A percentile compares a stretch with the other conserved stretches of the same genome.
These are phyloP conservation scores for Trematomus loennbergii DNA, from an alignment of 2,113 vertebrate genomes.

Conservation along the genomic window DNA sequence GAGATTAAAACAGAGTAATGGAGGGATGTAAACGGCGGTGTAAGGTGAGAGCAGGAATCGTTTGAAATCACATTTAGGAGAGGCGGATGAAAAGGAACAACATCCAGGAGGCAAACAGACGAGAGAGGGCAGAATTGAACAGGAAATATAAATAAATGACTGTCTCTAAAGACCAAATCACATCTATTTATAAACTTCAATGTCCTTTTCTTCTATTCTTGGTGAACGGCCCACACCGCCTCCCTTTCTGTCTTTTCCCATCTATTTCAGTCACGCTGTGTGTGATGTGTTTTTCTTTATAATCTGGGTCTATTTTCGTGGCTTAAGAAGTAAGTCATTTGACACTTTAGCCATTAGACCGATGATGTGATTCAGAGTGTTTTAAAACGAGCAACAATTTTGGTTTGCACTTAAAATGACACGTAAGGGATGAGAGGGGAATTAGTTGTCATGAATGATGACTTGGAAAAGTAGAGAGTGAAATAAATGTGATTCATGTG, in stretches of 20 bases:
- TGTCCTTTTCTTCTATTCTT: conserved; percentile 55
- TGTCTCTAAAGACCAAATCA: conserved; percentile 30
- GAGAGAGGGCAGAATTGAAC: neutral
- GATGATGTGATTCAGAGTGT: neutral
- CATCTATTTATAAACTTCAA: conserved; percentile 35
- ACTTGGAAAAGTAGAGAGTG: neutral
- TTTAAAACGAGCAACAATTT: neutral
- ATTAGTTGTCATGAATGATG: neutral
- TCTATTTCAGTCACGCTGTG: conserved; percentile 24
- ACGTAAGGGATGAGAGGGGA: neutral
- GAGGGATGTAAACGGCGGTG: conserved; percentile 21
- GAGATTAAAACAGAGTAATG: conserved; percentile 7
- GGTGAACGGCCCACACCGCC: conserved; percentile 22
- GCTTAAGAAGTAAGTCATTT: conserved; percentile 13
- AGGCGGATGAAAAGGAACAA: conserved; percentile 9
- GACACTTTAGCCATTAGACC: neutral
- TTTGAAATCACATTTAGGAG: conserved; percentile 29
- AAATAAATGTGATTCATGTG: no score
- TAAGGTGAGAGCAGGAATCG: conserved; percentile 18
- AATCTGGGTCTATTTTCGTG: conserved; percentile 53
- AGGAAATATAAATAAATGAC: conserved; percentile 19
- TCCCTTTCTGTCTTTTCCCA: conserved; percentile 22
- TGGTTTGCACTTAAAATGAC: neutral
- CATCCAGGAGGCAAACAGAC: conserved; percentile 20
- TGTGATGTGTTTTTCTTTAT: conserved; percentile 31